A percentile compares a stretch with the other conserved stretches of the same genome.
phyloP scores from a whole-genome alignment of 2,113 vertebrate genomes.

The Limanda limanda region DNA sequence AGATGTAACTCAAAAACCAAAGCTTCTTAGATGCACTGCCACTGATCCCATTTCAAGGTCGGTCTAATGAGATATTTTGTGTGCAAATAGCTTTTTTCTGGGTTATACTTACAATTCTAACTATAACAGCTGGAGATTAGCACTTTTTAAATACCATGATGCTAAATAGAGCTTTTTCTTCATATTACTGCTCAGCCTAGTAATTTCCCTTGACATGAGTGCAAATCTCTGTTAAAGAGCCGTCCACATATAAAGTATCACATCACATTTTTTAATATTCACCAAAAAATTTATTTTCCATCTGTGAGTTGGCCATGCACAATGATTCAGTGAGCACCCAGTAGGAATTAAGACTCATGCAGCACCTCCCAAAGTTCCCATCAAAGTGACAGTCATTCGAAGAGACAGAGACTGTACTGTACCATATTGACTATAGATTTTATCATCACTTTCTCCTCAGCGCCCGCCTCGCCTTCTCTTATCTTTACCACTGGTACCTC shows the following conservation, averaged over 20 bases:
- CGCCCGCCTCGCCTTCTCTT: slow-evolving; percentile 89
- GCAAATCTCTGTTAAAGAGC: slow-evolving; percentile 9
- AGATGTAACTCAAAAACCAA: too few relatives aligned
- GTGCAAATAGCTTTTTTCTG: background rate
- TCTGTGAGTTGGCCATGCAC: slow-evolving; percentile 47
- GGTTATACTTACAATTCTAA: background rate
- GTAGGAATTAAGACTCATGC: slow-evolving; percentile 60
- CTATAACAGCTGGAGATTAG: background rate
- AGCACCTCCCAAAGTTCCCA: slow-evolving; percentile 52
- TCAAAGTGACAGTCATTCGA: slow-evolving; percentile 60
- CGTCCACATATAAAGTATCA: slow-evolving; percentile 8
- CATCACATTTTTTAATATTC: slow-evolving; percentile 9
- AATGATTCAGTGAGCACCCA: slow-evolving; percentile 33
- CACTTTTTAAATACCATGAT: slow-evolving; percentile 13
- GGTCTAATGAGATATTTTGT: background rate
- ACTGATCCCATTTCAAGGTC: background rate
- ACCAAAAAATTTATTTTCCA: slow-evolving; percentile 40
- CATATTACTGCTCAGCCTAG: background rate
- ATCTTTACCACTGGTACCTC: slow-evolving; percentile 98
- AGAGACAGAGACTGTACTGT: slow-evolving; percentile 74
- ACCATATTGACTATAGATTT: slow-evolving; percentile 98
- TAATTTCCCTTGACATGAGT: slow-evolving; percentile 31
- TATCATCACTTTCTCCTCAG: slow-evolving; percentile 92
- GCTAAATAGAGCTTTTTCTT: slow-evolving; percentile 1
- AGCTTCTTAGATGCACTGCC: background rate